Percentiles rank a stretch among this genome's conserved stretches.
phyloP scores from a whole-genome alignment of 2,797 vertebrate genomes.

The Ambastaia sidthimunki region DNA sequence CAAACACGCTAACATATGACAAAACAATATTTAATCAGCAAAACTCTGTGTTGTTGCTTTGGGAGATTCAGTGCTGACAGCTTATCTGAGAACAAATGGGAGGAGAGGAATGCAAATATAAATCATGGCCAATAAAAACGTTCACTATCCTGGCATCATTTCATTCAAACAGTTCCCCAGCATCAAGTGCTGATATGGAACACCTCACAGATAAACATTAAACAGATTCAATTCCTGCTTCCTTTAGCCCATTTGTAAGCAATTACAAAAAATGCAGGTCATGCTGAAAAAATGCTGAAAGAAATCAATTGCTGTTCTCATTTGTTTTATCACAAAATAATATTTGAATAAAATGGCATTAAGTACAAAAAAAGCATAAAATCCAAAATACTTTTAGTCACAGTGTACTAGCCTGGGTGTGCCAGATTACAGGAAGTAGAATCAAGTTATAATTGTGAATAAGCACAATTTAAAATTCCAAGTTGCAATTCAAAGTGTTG shows the following conservation, averaged over 20 bases:
- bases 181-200: conserved; percentile 8
- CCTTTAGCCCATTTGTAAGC: not conserved
- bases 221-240: not conserved
- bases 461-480: no score
- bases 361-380: not conserved
- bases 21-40: not conserved
- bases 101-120: conserved; percentile 1
- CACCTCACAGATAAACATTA: conserved; percentile 24
- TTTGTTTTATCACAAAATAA: not conserved
- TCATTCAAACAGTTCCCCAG: conserved; percentile 7
- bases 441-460: not conserved
- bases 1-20: not conserved
- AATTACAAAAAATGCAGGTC: not conserved
- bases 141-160: conserved; percentile 5
- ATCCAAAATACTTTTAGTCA: not conserved
- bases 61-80: conserved; percentile 13
- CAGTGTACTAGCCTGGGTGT: not conserved
- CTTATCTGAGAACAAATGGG: not conserved
- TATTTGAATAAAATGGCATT: not conserved
- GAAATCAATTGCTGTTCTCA: not conserved
- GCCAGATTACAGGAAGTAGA: not conserved
- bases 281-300: not conserved
- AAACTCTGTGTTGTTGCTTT: not conserved
- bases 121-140: conserved; percentile 27
- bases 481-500: no score